A percentile compares a stretch with the other conserved stretches of the same genome.
phyloP scores from a whole-genome alignment of 2,888 invertebrate species.

The Galeruca laticollis region DNA sequence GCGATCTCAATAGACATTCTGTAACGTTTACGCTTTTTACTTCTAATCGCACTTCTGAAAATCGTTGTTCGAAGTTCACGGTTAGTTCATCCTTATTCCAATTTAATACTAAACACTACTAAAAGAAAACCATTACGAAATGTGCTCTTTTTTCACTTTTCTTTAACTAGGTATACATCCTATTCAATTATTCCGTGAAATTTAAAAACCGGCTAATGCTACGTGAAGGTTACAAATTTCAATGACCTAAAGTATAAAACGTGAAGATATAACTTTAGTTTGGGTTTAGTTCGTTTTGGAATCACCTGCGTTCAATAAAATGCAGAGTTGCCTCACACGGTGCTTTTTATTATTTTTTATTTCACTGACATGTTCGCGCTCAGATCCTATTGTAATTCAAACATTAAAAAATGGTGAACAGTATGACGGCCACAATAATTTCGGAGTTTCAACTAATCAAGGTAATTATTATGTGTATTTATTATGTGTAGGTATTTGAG shows the following conservation, averaged over 20 bases:
- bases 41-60: neutral
- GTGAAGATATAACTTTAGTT: slow-evolving; percentile 15
- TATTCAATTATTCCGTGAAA: slow-evolving; percentile 18
- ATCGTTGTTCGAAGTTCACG: slow-evolving; percentile 8
- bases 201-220: slow-evolving; percentile 16
- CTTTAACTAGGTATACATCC: slow-evolving; percentile 11
- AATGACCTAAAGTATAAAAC: slow-evolving; percentile 32
- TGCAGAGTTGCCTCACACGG: neutral
- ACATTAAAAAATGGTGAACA: slow-evolving; percentile 7
- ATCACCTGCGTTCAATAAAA: neutral
- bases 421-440: slow-evolving; percentile 2
- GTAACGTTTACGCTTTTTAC: neutral
- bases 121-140: slow-evolving; percentile 10
- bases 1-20: neutral
- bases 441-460: slow-evolving; percentile 12
- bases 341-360: slow-evolving; percentile 3
- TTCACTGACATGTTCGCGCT: neutral
- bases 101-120: neutral
- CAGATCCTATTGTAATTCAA: slow-evolving; percentile 14
- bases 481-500: too few species aligned
- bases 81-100: slow-evolving; percentile 8
- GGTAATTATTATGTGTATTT: neutral
- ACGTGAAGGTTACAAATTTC: slow-evolving; percentile 26
- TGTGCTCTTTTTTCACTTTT: slow-evolving; percentile 6
- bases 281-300: slow-evolving; percentile 15